Base-by-base conservation (phyloP, 2,113 vertebrate genomes). In the Podarcis cretensis region DNA sequence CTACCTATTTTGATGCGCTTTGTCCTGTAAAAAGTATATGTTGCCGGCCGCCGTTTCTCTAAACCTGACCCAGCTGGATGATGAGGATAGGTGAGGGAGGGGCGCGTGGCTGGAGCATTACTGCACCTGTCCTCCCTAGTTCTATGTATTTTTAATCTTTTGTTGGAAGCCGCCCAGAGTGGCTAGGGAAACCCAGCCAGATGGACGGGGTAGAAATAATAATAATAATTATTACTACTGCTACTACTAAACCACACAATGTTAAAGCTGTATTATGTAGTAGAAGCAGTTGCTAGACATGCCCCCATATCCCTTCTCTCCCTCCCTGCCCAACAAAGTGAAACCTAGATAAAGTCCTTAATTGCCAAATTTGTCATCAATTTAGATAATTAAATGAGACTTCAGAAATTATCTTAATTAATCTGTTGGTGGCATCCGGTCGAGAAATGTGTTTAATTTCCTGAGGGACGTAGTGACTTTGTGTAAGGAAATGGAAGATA, bases 331-430 rank as follows among this genome's bases (percentile, higher is more conserved):
- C 79, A 81, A 27, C 59, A 63, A 63, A 63, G 59, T 63, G 59
- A 80, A 57, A 80, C n/a, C 14, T 57, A 59, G 18, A 65, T 65
- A 35, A 81, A 65, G 65, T 63, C 32, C 40, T 77, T 27, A 77
- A 30, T 86, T 54, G 43, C 25, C 0, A 2, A 37, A 13, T 79
- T 3, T 87, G 57, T 54, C 6, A 88, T 2, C 83, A 84, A 82
- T 30, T 54, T 27, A 81, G 57, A 80, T 16, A 88, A 66, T 40
- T 73, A 23, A 13, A 54, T 43, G 74, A 63, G 40, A 87, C 2
- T 12, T 90, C 71, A 32, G 14, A 87, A 85, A 91, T 13, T 20
- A 32, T 37, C 27, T 16, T 66, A 89, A 90, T n/a, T 71, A 63
- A 63, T 16, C 25, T 78, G 40, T 78, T 78, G 3, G 30, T 59